Percentiles rank a stretch among this genome's conserved stretches.
Conservation (phyloP, 2,888 invertebrate genomes). For the Rhagium mordax region DNA sequence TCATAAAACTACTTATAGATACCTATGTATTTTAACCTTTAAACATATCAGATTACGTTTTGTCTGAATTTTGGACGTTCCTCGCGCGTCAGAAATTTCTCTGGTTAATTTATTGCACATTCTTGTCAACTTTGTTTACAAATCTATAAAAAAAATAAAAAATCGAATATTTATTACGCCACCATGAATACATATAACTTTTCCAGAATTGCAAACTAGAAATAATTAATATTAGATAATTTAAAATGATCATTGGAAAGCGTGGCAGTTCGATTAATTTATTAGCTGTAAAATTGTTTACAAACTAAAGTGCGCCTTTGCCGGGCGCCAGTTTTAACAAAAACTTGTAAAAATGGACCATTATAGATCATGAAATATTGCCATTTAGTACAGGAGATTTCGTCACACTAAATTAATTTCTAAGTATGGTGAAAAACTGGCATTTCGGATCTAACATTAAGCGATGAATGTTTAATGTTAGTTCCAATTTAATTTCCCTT, state of each 20-base stretch:
- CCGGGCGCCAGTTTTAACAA: background rate
- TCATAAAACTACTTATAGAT: too few relatives aligned
- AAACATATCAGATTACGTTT: too few relatives aligned
- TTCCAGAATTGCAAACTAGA: background rate
- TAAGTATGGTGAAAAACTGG: too few relatives aligned
- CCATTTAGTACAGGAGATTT: background rate
- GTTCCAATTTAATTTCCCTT: too few relatives aligned
- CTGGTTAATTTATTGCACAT: background rate
- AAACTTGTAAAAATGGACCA: background rate
- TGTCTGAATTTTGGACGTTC: too few relatives aligned
- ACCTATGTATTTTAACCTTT: too few relatives aligned
- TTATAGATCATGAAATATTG: background rate
- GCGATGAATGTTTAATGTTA: too few relatives aligned
- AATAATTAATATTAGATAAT: background rate
- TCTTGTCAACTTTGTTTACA: background rate
- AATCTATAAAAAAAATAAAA: background rate
- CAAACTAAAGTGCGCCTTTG: background rate
- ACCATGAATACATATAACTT: background rate
- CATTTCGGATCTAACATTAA: too few relatives aligned
- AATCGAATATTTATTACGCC: background rate
- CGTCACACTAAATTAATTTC: too few relatives aligned
- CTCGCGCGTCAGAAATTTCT: background rate
- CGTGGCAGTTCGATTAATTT: background rate
- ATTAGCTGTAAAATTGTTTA: background rate
- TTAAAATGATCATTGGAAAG: background rate